Conservation (phyloP, 2,113 vertebrate species). For the Bothrops jararaca region DNA sequence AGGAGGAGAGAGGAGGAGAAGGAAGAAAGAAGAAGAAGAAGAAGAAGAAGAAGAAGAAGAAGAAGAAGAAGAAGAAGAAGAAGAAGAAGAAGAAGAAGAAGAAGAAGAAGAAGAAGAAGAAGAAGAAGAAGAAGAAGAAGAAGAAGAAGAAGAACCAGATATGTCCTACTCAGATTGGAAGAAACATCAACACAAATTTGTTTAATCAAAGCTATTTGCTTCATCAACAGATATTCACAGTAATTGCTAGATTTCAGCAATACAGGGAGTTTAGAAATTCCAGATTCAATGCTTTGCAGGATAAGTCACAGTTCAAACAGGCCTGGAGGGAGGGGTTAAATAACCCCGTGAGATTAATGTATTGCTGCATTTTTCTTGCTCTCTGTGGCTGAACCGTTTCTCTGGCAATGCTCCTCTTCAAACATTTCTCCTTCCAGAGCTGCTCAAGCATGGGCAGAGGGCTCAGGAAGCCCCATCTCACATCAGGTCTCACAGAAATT, state of each 20-base stretch:
- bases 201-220: slow-evolving; percentile 47
- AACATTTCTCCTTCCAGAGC: background rate
- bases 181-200: slow-evolving; percentile 46
- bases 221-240: slow-evolving; percentile 37
- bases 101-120: background rate
- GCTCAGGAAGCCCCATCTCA: rapidly evolving
- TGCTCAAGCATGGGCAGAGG: background rate
- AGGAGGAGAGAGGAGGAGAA: too few relatives aligned
- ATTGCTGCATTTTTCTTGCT: background rate
- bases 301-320: background rate
- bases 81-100: background rate
- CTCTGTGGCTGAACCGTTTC: background rate
- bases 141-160: slow-evolving; percentile 20
- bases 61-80: background rate
- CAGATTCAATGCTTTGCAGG: background rate
- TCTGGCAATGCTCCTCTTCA: background rate
- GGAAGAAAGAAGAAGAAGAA: background rate
- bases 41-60: background rate
- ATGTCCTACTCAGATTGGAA: slow-evolving; percentile 26
- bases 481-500: rapidly evolving
- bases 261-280: rapidly evolving
- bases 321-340: background rate
- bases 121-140: too few relatives aligned
- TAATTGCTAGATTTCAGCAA: background rate
- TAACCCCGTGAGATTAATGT: background rate